Base-by-base conservation (phyloP, 2,113 vertebrate species). In the Ictalurus furcatus region DNA sequence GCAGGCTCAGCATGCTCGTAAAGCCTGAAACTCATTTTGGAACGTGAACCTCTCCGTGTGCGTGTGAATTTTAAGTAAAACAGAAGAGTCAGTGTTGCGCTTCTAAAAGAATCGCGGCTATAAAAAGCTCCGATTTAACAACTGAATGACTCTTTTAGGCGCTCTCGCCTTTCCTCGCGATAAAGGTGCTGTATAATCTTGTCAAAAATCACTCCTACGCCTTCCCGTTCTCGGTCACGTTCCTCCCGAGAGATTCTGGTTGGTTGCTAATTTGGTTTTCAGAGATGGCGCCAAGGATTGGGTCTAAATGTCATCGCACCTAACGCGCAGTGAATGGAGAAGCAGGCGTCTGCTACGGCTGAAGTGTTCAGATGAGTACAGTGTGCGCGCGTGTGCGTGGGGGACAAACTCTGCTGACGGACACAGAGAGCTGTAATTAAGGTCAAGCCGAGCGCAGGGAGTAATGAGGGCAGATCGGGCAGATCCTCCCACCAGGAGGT, bases 401-500 rank as follows among this genome's bases (percentile, higher is more conserved):
- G 48, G 40, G 78, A 54, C 37, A 87, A 71, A 87, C 78, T 84
- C 52, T 52, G 78, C 34, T 78, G 59, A 37, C 81, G 58, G 65
- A 91, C 87, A 90, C 82, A 52, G 67, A 90, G 74, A 90, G 88
- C 44, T 40, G 80, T 88, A 91, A 91, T 93, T 92, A 91, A 91
- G 87, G 73, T 84, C 81, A 54, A 85, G 82, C 48, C 59, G 67
- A 71, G 85, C 89, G 30, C 7, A 74, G 88, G 84, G 73, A 91
- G 83, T 73, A 92, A 89, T 90, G 85, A 92, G 84, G 86, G 52
- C 59, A 87, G 65, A 54, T 44, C 44, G 2, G 74, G 80, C 37
- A 88, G 84, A 86, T 91, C 65, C 84, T 58, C 58, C 44, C 63
- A 78, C 56, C 30, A 84, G 61, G 83, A 67, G 58, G 85, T 23